A percentile compares a stretch with the other conserved stretches of the same genome.
Conservation (phyloP, 2,113 vertebrate species). For the Neolamprologus longior region DNA sequence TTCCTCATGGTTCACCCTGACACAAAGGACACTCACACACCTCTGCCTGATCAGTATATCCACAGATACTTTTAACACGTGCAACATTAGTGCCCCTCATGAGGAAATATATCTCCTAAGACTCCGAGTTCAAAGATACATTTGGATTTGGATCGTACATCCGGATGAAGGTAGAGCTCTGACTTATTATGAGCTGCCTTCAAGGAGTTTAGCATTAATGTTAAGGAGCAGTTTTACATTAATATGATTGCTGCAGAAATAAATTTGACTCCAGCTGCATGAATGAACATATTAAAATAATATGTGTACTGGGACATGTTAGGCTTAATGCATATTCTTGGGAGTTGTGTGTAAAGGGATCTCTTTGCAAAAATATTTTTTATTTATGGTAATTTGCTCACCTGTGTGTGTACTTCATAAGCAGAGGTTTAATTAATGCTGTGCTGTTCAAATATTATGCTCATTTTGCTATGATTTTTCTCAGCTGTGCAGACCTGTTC, state of each 20-base stretch:
- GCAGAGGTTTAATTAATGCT: not conserved
- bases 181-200: not conserved
- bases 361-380: not conserved
- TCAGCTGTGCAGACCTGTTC: not conserved
- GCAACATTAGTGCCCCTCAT: not conserved
- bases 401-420: not conserved
- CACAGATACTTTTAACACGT: not conserved
- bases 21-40: not conserved
- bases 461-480: not conserved
- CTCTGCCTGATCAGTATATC: not conserved
- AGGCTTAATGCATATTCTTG: not conserved
- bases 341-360: not conserved
- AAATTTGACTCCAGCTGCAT: not conserved
- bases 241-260: not conserved
- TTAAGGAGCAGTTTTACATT: not conserved
- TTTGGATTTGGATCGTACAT: not conserved
- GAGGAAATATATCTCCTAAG: not conserved
- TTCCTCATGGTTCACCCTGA: rapidly evolving
- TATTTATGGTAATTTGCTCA: not conserved
- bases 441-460: not conserved
- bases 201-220: not conserved
- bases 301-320: not conserved
- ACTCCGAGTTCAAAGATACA: not conserved
- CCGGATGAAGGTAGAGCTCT: not conserved
- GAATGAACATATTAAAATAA: not conserved